Evolutionary conservation across 2,113 vertebrate genomes (phyloP).

Genomic region (Aegypius monachus): DNA sequence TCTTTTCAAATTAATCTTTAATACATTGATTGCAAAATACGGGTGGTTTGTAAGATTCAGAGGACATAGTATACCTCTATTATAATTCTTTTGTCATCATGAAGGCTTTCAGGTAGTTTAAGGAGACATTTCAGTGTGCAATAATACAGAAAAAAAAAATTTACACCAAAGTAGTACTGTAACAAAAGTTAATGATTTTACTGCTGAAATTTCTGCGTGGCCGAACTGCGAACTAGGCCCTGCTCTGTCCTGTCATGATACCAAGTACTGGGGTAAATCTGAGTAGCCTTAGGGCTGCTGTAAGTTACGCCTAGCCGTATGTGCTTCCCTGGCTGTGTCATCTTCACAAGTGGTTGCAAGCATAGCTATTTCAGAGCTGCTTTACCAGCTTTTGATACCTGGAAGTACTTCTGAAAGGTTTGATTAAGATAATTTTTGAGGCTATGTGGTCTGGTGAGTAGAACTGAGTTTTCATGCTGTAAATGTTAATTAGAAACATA

Average conservation of each 20-base stretch:
- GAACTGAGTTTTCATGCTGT: neutral
- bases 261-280: neutral
- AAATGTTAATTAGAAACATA: conserved; percentile 57
- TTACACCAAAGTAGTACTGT: neutral
- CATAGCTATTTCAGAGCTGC: neutral
- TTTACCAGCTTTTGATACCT: neutral
- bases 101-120: neutral
- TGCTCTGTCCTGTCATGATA: neutral
- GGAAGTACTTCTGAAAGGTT: neutral
- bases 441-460: neutral
- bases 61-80: neutral
- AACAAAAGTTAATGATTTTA: neutral
- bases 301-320: accelerated
- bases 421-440: conserved; percentile 1
- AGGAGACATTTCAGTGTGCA: neutral
- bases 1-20: neutral
- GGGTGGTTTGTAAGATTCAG: neutral
- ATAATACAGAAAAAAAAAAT: neutral
- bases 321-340: neutral
- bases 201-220: neutral
- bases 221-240: neutral
- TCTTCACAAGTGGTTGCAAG: neutral
- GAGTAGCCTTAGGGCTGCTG: neutral
- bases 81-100: neutral
- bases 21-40: neutral